Evolutionary conservation across 2,797 vertebrate genomes (phyloP), one percentile per base, ranked within the genome.

Genomic region (Peromyscus eremicus): DNA sequence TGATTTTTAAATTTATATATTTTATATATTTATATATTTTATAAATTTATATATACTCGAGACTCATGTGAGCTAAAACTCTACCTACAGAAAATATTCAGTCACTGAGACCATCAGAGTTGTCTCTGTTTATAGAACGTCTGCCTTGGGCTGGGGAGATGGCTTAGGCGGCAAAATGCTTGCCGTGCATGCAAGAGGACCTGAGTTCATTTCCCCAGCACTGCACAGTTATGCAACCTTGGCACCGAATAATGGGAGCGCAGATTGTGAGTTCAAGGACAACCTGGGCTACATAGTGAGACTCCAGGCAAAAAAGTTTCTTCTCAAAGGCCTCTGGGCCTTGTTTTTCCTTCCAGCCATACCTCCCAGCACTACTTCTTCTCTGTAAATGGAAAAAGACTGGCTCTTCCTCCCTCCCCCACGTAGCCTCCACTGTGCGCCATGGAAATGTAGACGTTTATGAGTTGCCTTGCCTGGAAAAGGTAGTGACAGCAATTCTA

Each of bases 371-470:
- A 1, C 21, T 25, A n/a, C 46, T 52, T 92, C 90, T 70, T 91
- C 37, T 91, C 89, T 62, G 12, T 32, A 32, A 40, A 21, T 21
- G 3, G 27, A 68, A 94, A 25, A 17, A 23, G 66, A 11, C 17
- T 17, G 7, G 49, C 34, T 94, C 34, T 86, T 57, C 66, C 77
- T 60, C 75, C 52, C n/a, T 92, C 49, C 49, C 49, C 49, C 16
- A 0, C 2, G 11, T n/a, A 55, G 68, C 34, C 68, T 92, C 85
- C 25, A 60, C 29, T 9, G n/a, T 3, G 2, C 29, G 46, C 84
- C 62, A 23, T 32, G 86, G 89, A 97, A 96, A 96, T 75, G 49
- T 13, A 95, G 96, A 93, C 81, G 29, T 55, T 88, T 75, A 87
- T 60, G 37, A 68, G 81, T 64, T 62, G 60, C 64, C 71, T 88